Evolutionary conservation across 2,888 invertebrate species (phyloP).

Genomic region (Portevinia maculata): DNA sequence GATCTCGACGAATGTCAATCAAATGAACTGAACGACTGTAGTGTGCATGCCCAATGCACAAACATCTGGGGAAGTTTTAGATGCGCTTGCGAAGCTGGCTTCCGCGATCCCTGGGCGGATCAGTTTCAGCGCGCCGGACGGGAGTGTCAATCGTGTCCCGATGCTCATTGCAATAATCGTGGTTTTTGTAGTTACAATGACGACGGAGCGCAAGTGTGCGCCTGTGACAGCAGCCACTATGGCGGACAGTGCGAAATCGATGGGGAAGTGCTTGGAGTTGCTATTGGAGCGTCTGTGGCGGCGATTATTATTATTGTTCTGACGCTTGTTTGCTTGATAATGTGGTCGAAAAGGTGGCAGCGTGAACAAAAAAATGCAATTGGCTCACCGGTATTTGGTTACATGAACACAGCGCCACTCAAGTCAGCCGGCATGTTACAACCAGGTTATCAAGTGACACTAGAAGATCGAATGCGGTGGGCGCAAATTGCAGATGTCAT

Average conservation of each 20-base stretch:
- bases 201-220: slow-evolving; percentile 84
- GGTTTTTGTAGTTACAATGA: slow-evolving; percentile 92
- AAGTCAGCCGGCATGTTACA: slow-evolving; percentile 88
- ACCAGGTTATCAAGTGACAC: slow-evolving; percentile 89
- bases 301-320: slow-evolving; percentile 94
- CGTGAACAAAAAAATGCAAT: slow-evolving; percentile 92
- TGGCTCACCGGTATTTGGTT: slow-evolving; percentile 93
- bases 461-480: slow-evolving; percentile 93
- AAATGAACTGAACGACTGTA: slow-evolving; percentile 92
- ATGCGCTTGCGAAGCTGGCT: slow-evolving; percentile 89
- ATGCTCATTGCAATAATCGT: slow-evolving; percentile 91
- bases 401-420: slow-evolving; percentile 90
- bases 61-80: slow-evolving; percentile 91
- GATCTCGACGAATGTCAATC: slow-evolving; percentile 95
- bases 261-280: slow-evolving; percentile 95
- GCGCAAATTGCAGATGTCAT: slow-evolving; percentile 95
- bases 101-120: slow-evolving; percentile 89
- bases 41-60: slow-evolving; percentile 89
- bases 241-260: slow-evolving; percentile 95
- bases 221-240: slow-evolving; percentile 92
- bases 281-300: slow-evolving; percentile 94
- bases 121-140: slow-evolving; percentile 88
- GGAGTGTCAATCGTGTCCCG: slow-evolving; percentile 90
- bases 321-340: slow-evolving; percentile 92
- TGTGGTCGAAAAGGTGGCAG: slow-evolving; percentile 97